Conservation (phyloP, 92 coral and sea anemone genomes). For the Isaurus tuberculatus region DNA sequence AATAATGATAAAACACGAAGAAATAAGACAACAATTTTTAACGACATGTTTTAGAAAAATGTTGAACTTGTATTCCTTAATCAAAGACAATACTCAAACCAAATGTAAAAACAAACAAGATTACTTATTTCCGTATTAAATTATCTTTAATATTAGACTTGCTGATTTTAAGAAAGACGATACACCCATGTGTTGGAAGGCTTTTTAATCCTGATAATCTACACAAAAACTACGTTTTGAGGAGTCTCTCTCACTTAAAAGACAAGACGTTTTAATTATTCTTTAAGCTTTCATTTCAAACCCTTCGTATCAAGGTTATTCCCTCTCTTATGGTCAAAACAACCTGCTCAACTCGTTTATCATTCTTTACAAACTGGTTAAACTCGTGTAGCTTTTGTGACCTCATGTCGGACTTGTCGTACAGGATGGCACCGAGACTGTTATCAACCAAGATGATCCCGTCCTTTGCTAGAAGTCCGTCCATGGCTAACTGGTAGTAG, state of each 20-base stretch:
- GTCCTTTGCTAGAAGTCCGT: not conserved
- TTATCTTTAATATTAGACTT: not conserved
- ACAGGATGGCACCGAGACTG: constrained; percentile 8
- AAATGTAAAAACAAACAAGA: not conserved
- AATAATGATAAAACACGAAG: too few species aligned
- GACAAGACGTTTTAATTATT: not conserved
- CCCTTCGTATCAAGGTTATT: constrained; percentile 46
- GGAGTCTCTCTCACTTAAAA: not conserved
- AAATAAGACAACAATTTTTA: too few species aligned
- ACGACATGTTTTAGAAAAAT: too few species aligned
- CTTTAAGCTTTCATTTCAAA: too few species aligned
- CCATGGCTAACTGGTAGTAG: constrained; percentile 11
- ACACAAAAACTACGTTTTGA: not conserved
- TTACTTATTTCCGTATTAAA: not conserved
- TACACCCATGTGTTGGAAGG: not conserved
- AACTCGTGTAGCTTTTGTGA: constrained; percentile 19
- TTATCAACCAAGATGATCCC: constrained; percentile 24
- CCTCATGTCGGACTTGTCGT: constrained; percentile 12
- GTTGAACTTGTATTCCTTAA: too few species aligned
- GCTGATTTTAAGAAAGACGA: not conserved
- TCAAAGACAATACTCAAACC: too few species aligned
- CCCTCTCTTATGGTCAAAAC: constrained; percentile 57
- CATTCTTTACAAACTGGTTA: constrained; percentile 43
- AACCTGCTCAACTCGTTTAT: constrained; percentile 57
- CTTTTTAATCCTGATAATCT: not conserved